Evolutionary conservation across 2,113 vertebrate genomes (phyloP), one percentile per base, ranked within the genome.

Genomic region (Passerina amoena): DNA sequence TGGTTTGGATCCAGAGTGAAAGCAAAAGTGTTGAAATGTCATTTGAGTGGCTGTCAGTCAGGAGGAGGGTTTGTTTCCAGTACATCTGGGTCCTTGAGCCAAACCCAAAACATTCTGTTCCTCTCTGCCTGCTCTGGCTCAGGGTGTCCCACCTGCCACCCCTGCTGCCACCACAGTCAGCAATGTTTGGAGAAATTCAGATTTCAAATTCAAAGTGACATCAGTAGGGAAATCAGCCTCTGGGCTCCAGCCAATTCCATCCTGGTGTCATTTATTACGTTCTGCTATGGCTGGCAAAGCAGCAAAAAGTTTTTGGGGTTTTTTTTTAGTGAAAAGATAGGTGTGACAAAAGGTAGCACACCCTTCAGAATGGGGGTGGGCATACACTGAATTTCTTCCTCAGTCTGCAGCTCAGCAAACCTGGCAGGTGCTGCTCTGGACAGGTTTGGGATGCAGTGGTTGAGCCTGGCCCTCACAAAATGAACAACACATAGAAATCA

Each of bases 131-230:
- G 57, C 2, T 27, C 8, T 68, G 53, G 24, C 35, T 75, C 35
- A 12, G 22, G 69, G 17, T 27, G 9, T 72, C 65, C 27, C 27
- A 33, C 11, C 12, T 27, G 9, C 18, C 20, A 37, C 14, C 48
- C 28, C 30, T 65, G 48, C n/a, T 85, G 54, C 51, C 51, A 24
- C 33, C 22, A 48, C 3, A 3, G 35, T 19, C 40, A 38, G 28
- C 24, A 61, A 1, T 0, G 0, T 30, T 38, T 21, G 14, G n/a
- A 37, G 23, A 57, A n/a, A 35, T 35, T 22, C 31, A 22, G 5
- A 54, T 54, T 54, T 31, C 22, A 21, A 33, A 45, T 14, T 12
- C 42, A 3, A 21, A 8, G 30, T 45, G 45, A 28, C 30, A 19
- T 17, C 24, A 31, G 11, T 4, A n/a, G 25, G 21, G 33, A 51